Percentiles rank a stretch among this genome's conserved stretches.
Evolutionary conservation across 2,113 vertebrate species (phyloP).

Genomic region (Sakesphorus luctuosus): DNA sequence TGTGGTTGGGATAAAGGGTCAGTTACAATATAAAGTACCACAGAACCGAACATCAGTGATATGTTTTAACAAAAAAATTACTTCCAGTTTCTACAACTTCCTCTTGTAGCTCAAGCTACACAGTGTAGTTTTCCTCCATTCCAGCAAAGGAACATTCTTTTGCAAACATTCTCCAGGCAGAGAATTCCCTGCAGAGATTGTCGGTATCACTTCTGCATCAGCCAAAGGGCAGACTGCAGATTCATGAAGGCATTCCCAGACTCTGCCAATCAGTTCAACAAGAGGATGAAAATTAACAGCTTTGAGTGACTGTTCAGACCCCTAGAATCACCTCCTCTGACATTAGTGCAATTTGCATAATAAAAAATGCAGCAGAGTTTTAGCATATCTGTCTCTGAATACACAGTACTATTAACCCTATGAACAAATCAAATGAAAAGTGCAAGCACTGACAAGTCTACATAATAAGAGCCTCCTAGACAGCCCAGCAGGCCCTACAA

Average conservation of each 20-base stretch:
- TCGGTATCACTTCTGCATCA: neutral
- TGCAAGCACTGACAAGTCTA: conserved; percentile 4
- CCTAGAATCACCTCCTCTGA: conserved; percentile 7
- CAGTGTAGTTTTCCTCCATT: neutral
- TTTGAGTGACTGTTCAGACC: conserved; percentile 43
- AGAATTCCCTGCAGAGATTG: neutral
- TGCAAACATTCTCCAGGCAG: neutral
- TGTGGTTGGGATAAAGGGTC: neutral
- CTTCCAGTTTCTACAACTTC: neutral
- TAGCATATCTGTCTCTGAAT: conserved; percentile 7
- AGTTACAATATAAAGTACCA: neutral
- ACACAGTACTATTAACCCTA: conserved; percentile 5
- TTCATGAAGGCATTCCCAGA: neutral
- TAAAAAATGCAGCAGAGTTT: conserved; percentile 16
- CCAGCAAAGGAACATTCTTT: neutral
- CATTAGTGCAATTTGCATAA: conserved; percentile 38
- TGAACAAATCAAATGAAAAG: conserved; percentile 13
- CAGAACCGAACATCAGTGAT: neutral
- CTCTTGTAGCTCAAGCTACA: neutral
- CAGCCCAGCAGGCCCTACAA: neutral
- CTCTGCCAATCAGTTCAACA: conserved; percentile 34
- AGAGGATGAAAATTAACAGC: conserved; percentile 34
- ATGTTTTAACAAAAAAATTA: neutral
- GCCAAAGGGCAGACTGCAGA: neutral
- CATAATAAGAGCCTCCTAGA: neutral